Conservation (phyloP, 2,888 invertebrate genomes). For the Steinernema carpocapsae region DNA sequence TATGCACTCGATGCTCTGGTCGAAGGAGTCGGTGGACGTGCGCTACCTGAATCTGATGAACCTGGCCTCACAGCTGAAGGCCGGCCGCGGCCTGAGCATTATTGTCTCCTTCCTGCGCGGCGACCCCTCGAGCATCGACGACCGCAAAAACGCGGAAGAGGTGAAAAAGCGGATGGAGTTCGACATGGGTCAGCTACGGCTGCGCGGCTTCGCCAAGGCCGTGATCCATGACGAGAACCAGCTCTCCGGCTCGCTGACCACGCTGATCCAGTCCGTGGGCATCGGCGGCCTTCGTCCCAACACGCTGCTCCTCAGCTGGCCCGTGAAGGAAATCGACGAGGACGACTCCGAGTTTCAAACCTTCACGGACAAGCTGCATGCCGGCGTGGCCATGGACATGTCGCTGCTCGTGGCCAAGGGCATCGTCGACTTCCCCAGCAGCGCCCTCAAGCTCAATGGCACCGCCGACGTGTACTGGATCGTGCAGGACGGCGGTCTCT, state of each 20-base stretch:
- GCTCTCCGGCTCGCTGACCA: constrained; percentile 72
- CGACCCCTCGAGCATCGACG: constrained; percentile 73
- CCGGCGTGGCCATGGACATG: constrained; percentile 88
- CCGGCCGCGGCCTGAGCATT: constrained; percentile 83
- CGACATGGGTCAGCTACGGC: constrained; percentile 85
- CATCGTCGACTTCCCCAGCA: constrained; percentile 91
- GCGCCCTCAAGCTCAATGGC: constrained; percentile 74
- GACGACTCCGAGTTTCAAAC: constrained; percentile 65
- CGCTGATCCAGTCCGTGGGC: constrained; percentile 82
- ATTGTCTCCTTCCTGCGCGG: constrained; percentile 80
- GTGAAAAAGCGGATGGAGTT: constrained; percentile 56
- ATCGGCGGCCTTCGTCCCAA: constrained; percentile 97
- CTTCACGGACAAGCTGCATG: constrained; percentile 70
- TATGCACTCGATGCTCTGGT: constrained; percentile 80
- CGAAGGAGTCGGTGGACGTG: constrained; percentile 70
- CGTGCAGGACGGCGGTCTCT: constrained; percentile 87
- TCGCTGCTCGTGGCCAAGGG: constrained; percentile 96
- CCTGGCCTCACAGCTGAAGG: constrained; percentile 91
- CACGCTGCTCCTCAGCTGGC: constrained; percentile 97
- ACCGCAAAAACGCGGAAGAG: constrained; percentile 75
- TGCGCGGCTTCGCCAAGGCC: constrained; percentile 96
- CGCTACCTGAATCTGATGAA: constrained; percentile 80
- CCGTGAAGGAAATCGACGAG: constrained; percentile 82
- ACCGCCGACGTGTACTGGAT: constrained; percentile 99
- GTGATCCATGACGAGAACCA: constrained; percentile 71